Percentiles rank a stretch among this genome's conserved stretches.
Conservation (phyloP, 2,888 invertebrate species). For the Apeira syringaria region DNA sequence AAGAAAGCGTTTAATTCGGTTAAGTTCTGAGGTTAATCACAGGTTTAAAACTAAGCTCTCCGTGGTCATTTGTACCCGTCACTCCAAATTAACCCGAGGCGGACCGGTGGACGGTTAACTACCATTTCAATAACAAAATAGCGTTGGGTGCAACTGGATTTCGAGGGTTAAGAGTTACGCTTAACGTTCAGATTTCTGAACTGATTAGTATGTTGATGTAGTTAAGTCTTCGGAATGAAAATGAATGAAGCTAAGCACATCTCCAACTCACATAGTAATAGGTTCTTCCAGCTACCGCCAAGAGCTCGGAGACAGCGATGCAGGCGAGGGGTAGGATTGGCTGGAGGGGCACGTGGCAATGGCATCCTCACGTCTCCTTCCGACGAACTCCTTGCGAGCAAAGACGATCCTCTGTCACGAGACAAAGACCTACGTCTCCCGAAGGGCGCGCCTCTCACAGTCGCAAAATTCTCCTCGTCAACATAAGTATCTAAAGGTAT, state of each 20-base stretch:
- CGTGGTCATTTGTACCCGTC: conserved; percentile 75
- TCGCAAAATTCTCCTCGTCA: conserved; percentile 68
- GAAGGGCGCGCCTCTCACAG: conserved; percentile 72
- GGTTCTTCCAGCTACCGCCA: conserved; percentile 92
- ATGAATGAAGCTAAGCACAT: conserved; percentile 48
- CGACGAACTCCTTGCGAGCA: conserved; percentile 87
- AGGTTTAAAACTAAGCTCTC: conserved; percentile 62
- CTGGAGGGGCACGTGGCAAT: conserved; percentile 61
- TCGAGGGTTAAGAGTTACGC: conserved; percentile 51
- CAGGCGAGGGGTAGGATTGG: conserved; percentile 74
- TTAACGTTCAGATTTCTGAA: conserved; percentile 44
- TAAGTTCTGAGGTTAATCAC: conserved; percentile 70
- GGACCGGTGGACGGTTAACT: conserved; percentile 64
- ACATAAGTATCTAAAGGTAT: conserved; percentile 71
- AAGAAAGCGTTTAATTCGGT: conserved; percentile 76
- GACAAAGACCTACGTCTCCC: conserved; percentile 74
- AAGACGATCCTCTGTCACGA: conserved; percentile 75
- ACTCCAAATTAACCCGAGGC: conserved; percentile 65
- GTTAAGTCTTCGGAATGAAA: conserved; percentile 32
- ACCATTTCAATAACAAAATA: conserved; percentile 67
- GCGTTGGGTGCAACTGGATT: conserved; percentile 56
- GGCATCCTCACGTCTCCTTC: conserved; percentile 86
- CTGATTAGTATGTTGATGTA: conserved; percentile 28
- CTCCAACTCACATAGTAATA: conserved; percentile 88
- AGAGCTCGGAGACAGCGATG: conserved; percentile 89